phyloP scores from a whole-genome alignment of 2,888 invertebrate species.

The Stramonita haemastoma region DNA sequence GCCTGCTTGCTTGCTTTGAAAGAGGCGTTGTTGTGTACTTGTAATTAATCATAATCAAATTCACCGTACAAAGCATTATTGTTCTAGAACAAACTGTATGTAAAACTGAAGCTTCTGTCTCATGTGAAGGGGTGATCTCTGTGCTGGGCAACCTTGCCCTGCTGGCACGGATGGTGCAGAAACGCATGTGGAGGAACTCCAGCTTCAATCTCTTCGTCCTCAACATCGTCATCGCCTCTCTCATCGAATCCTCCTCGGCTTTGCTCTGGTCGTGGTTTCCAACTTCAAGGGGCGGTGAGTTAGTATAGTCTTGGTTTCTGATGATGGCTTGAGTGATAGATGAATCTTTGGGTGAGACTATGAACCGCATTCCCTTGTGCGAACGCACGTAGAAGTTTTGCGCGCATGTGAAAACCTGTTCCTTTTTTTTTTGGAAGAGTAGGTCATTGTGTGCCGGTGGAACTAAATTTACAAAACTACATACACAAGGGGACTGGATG shows the following conservation, averaged over 20 bases:
- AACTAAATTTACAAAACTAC: too few relatives aligned
- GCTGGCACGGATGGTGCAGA: slow-evolving; percentile 26
- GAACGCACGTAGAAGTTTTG: too few relatives aligned
- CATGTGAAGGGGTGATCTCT: slow-evolving; percentile 29
- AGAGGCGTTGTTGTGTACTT: not conserved
- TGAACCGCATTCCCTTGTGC: too few relatives aligned
- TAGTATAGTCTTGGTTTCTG: not conserved
- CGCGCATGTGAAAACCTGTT: too few relatives aligned
- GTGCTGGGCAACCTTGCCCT: slow-evolving; percentile 39
- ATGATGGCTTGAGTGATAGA: not conserved
- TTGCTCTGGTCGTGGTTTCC: slow-evolving; percentile 45
- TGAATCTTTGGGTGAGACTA: too few relatives aligned
- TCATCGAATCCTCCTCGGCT: slow-evolving; percentile 47
- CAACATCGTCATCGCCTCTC: slow-evolving; percentile 41
- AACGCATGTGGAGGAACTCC: slow-evolving; percentile 36
- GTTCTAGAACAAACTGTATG: not conserved
- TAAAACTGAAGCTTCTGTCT: not conserved
- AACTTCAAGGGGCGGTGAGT: slow-evolving; percentile 44
- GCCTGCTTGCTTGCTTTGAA: not conserved
- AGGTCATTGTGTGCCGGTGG: too few relatives aligned
- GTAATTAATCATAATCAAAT: not conserved
- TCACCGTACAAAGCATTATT: not conserved
- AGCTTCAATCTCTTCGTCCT: slow-evolving; percentile 43
- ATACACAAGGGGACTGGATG: too few relatives aligned
- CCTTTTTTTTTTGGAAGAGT: too few relatives aligned